Evolutionary conservation across 53 echinoderm and acorn worm genomes (phyloP), one percentile per base, ranked within the genome.

Genomic region (Mesocentrotus franciscanus): DNA sequence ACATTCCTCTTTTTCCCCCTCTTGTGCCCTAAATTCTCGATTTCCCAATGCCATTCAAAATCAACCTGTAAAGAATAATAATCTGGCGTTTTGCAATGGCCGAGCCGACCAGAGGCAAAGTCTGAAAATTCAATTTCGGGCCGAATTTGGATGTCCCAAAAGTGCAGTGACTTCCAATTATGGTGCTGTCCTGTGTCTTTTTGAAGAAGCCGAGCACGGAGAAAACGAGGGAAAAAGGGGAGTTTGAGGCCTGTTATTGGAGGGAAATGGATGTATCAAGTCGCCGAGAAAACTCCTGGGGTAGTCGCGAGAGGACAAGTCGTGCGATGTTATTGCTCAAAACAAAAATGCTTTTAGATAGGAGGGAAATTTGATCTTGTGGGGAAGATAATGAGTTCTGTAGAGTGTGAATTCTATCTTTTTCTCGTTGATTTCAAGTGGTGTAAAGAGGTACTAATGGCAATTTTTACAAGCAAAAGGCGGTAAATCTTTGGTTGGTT

Each of bases 91-190:
- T 90, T 90, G 90, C 35, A 56, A 61, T 62, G 60, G 90, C 90
- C 61, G 17, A 32, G 14, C 32, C 90, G 61, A 60, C 62, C 30
- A 4, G 61, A 60, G 60, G 60, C 90, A n/a, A 61, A 59, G 61
- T 30, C 90, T 55, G 90, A 90, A 90, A 90, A 90, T 90, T 90
- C 62, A 90, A 90, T 90, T 90, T 90, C 60, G 34, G 61, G 61
- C 61, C 30, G 55, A 90, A 90, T 90, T 90, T 90, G 90, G 90
- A 90, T 61, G 61, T 90, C 90, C 49, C 5, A 2, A 90, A 61
- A 90, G 90, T 90, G 34, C 90, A 90, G 90, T 90, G 90, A 90
- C 90, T 90, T 61, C 17, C 90, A 90, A 90, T 90, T 90, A 90
- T 61, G 30, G 90, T 1, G 32, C 61, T 26, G 90, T 18, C 62